Conservation (phyloP, 2,113 vertebrate species). For the Cynoglossus semilaevis region DNA sequence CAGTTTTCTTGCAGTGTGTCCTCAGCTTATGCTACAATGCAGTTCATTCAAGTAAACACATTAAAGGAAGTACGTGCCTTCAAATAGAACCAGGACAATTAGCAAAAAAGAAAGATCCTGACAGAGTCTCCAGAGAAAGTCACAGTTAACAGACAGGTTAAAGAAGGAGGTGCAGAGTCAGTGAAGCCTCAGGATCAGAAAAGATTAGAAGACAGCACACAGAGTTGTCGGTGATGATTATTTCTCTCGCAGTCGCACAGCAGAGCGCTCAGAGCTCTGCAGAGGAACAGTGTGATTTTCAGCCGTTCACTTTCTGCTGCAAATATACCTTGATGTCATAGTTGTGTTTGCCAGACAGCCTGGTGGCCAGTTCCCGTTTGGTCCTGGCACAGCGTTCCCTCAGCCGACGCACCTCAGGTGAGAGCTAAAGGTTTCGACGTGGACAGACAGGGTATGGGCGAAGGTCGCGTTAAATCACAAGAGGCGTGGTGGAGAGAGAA, state of each 20-base stretch:
- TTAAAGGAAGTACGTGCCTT: slow-evolving; percentile 11
- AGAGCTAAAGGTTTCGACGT: slow-evolving; percentile 77
- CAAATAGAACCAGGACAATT: slow-evolving; percentile 30
- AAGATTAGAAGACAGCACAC: slow-evolving; percentile 30
- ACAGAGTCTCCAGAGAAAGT: slow-evolving; percentile 45
- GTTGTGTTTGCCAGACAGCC: slow-evolving; percentile 87
- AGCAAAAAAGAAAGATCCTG: slow-evolving; percentile 10
- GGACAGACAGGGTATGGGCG: slow-evolving; percentile 18
- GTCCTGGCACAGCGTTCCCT: slow-evolving; percentile 89
- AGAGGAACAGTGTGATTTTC: slow-evolving; percentile 11
- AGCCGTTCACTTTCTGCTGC: slow-evolving; percentile 21
- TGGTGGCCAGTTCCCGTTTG: slow-evolving; percentile 87
- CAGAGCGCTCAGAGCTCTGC: slow-evolving; percentile 18
- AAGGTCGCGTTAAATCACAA: slow-evolving; percentile 36
- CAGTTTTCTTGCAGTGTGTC: too few relatives aligned
- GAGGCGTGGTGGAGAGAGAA: slow-evolving; percentile 9
- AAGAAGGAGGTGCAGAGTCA: too few relatives aligned
- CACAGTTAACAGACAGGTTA: slow-evolving; percentile 26
- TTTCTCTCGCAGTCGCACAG: slow-evolving; percentile 21
- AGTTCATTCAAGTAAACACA: too few relatives aligned
- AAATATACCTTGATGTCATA: slow-evolving; percentile 88
- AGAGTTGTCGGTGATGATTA: slow-evolving; percentile 30
- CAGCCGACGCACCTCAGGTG: slow-evolving; percentile 88
- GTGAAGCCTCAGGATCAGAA: too few relatives aligned
- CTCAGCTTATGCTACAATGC: too few relatives aligned